Base-by-base conservation (phyloP, 2,888 invertebrate species). In the Xiphydria camelus region DNA sequence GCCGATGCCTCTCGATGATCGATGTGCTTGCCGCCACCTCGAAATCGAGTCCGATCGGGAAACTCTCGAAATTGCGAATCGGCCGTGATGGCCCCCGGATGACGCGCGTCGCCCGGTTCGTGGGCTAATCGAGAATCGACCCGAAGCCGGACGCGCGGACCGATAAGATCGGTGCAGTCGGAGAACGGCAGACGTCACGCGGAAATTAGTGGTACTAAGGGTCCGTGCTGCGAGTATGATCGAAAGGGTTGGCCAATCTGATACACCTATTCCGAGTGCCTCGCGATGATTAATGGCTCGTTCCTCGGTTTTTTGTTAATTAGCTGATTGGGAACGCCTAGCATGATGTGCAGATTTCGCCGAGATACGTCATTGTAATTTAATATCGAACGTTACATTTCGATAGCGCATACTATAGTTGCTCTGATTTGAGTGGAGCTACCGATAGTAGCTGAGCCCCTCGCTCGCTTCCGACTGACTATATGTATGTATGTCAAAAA, bases 321-420 rank as follows among this genome's bases (percentile, higher is more conserved):
- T 70, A 71, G 68, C 68, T 66, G 70, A 70, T 71, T 70, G 73
- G 70, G 66, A 68, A 71, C 70, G 69, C 73, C 72, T 68, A 64
- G 64, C 70, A 71, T 73, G 73, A 74, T 70, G 66, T 70, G 74
- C 74, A 74, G 72, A 73, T 73, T 73, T 57, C 48, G 45, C 21
- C 56, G n/a, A 35, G 59, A 65, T 69, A 71, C 50, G 47, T 51
- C 58, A 45, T 59, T 59, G 48, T 55, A 54, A 56, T 67, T 66
- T 64, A 61, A 64, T 66, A 63, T 58, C 63, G 53, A 45, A 47
- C 50, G 54, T 23, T 49, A 41, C 49, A 57, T 57, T 51, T 56
- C 53, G 53, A 60, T 57, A 55, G 54, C 45, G 54, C n/a, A n/a
- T n/a, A n/a, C n/a, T n/a, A n/a, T n/a, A n/a, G n/a, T 61, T 61